Evolutionary conservation across 2,888 invertebrate genomes (phyloP).

Genomic region (Troides oblongomaculatus): DNA sequence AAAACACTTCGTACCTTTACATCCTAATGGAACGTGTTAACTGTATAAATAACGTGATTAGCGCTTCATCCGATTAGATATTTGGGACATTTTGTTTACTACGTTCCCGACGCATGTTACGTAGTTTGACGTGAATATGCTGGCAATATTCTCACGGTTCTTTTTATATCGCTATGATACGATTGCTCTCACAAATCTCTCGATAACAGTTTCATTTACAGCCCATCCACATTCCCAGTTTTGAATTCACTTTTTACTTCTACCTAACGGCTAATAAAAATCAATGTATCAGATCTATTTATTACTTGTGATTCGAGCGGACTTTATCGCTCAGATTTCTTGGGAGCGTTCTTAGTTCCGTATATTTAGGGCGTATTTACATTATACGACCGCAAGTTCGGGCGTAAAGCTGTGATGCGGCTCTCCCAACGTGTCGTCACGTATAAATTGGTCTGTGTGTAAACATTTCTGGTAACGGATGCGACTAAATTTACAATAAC

Average conservation of each 20-base stretch:
- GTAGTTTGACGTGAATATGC: slow-evolving; percentile 6
- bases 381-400: slow-evolving; percentile 30
- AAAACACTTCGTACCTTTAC: neutral
- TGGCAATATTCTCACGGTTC: neutral
- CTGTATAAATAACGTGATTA: neutral
- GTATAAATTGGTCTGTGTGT: slow-evolving; percentile 45
- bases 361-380: slow-evolving; percentile 38
- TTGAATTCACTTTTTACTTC: slow-evolving; percentile 34
- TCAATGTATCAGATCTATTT: slow-evolving; percentile 37
- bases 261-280: slow-evolving; percentile 38
- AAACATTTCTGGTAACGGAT: slow-evolving; percentile 41
- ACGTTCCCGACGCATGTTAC: slow-evolving; percentile 1
- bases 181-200: neutral
- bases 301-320: slow-evolving; percentile 41
- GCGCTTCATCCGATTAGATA: neutral
- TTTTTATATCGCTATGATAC: neutral
- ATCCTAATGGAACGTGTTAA: neutral
- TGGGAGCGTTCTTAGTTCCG: slow-evolving; percentile 34
- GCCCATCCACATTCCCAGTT: slow-evolving; percentile 24
- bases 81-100: slow-evolving; percentile 9
- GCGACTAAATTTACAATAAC: slow-evolving; percentile 20
- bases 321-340: slow-evolving; percentile 37
- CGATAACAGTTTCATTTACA: slow-evolving; percentile 7
- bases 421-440: slow-evolving; percentile 47
- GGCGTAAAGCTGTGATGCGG: slow-evolving; percentile 43